A percentile compares a stretch with the other conserved stretches of the same genome.
These are phyloP conservation scores for Myiozetetes cayanensis DNA, from an alignment of 2,113 vertebrate species.

Conservation along the genomic window DNA sequence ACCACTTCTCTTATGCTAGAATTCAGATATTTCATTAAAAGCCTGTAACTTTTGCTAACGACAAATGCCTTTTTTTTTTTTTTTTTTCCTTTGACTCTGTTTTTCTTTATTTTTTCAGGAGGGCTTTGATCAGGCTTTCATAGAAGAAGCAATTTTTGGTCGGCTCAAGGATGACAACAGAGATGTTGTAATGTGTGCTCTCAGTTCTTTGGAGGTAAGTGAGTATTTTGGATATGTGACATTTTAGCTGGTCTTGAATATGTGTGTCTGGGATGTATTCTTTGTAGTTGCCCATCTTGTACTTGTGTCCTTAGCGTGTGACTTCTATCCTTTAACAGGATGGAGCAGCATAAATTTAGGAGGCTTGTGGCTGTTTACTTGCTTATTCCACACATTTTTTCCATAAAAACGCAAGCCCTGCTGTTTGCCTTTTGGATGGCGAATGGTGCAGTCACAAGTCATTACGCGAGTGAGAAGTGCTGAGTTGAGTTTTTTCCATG, in stretches of 20 bases:
- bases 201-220: conserved; percentile 83
- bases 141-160: conserved; percentile 82
- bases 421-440: neutral
- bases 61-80: neutral
- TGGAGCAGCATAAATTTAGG: neutral
- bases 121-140: conserved; percentile 83
- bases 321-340: neutral
- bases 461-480: neutral
- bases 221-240: neutral
- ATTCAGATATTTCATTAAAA: neutral
- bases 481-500: conserved; percentile 46
- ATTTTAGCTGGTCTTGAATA: neutral
- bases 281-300: neutral
- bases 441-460: neutral
- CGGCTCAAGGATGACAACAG: conserved; percentile 85
- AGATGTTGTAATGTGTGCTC: conserved; percentile 80
- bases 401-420: neutral
- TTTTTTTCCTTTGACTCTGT: neutral
- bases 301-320: neutral
- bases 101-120: conserved; percentile 66
- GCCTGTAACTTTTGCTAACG: neutral
- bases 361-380: neutral
- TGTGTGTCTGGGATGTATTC: neutral
- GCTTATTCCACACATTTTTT: neutral
- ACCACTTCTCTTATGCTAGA: neutral